Base-by-base conservation (phyloP, 2,113 vertebrate genomes). In the Serilophus lunatus region DNA sequence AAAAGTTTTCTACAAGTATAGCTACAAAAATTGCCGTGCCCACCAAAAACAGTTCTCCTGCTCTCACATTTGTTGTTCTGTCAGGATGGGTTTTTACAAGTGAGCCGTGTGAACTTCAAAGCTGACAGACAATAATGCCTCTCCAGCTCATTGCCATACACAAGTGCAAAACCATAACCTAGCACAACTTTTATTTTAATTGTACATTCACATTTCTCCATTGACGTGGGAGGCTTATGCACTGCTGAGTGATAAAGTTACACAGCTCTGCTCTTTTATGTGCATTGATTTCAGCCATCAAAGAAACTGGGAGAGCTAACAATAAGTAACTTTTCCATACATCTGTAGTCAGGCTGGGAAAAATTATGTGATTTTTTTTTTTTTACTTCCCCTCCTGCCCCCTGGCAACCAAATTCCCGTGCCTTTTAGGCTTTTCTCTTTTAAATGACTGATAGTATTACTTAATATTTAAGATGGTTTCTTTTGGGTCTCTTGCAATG, bases 181-280 rank as follows among this genome's bases (percentile, higher is more conserved):
- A 66, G 76, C 88, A 94, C 88, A 83, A 53, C 68, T 80, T 97
- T 96, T 96, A 87, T 96, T 95, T 93, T 40, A 71, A 85, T 54
- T 12, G 75, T 78, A 68, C 35, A 26, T 71, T 94, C 91, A 63
- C 56, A 84, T 74, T 70, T 83, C 70, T 88, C 93, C 63, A 36
- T 12, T 83, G 71, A 56, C 0, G 19, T 75, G 70, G 68, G 57
- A 0, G 13, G 72, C 64, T 96, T 60, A 83, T 88, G 51, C 17
- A 33, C 60, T 75, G 59, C 84, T 5, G 4, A 38, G 25, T 56
- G 86, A 91, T 51, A 75, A 65, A 28, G 33, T 69, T 54, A 71
- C 50, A 49, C 35, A 40, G 76, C 64, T 85, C 94, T 85, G 61
- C 86, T 92, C 82, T 56, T 78, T 23, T 47, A 47, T 0, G 42